Base-by-base conservation (phyloP, 2,113 vertebrate species). In the Mustela lutreola region DNA sequence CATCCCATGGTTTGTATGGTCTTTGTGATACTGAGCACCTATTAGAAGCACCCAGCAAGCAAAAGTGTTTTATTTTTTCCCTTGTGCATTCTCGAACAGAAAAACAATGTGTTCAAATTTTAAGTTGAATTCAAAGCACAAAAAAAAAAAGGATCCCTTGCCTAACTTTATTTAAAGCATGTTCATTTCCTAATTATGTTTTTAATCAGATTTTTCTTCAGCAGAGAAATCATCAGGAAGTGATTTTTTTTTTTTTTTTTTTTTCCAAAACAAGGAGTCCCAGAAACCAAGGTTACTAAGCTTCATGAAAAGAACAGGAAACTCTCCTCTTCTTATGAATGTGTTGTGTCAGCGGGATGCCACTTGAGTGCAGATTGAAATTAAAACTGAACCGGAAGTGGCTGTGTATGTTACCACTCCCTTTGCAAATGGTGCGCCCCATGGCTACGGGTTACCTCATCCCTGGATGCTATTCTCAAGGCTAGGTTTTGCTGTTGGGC, bases 241-340 rank as follows among this genome's bases (percentile, higher is more conserved):
- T 98, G 71, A 65, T 85, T 94, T 75, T 89, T 45, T 24, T 75
- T 36, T 36, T 24, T 75, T 36, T 36, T 36, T 36, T 45, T 24
- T 15, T 16, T 65, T 10, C 88, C 73, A 58, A 97, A 98, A 93
- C 87, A 97, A 96, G 89, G 76, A 92, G 93, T 50, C 71, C n/a
- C 33, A 94, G 97, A 97, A 97, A 96, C 84, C 87, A 96, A 97
- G 96, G 87, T 97, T 96, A 97, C 94, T 71, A 89, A 96, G 36
- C 50, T 97, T 95, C 33, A 45, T 94, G 70, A 93, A 97, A 96
- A 45, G 84, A 97, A 92, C 48, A 94, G 96, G 96, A 97, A 97
- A 88, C 85, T 91, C 78, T 91, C 73, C 62, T 96, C 65, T 88
- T 60, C 67, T 83, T 80, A 36, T 87, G 85, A 96, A 89, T 91